Percentiles rank a stretch among this genome's conserved stretches.
Conservation (phyloP, 2,113 vertebrate species). For the Sigmodon hispidus region DNA sequence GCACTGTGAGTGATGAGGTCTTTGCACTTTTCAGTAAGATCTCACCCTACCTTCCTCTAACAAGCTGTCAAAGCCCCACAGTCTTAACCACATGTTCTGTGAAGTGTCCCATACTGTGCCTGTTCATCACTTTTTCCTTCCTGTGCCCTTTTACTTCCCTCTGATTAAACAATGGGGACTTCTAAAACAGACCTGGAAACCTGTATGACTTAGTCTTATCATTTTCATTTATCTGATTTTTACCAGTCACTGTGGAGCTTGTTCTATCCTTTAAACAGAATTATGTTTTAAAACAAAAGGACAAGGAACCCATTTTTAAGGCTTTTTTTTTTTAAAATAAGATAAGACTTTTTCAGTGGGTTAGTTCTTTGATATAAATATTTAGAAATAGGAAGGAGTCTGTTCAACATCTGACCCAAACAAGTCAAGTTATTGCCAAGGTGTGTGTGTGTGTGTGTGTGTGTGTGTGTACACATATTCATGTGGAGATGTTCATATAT, state of each 20-base stretch:
- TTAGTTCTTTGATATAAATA: conserved; percentile 45
- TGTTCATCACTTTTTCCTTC: not conserved
- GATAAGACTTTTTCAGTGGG: not conserved
- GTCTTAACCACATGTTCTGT: not conserved
- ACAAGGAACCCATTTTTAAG: not conserved
- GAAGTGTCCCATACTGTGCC: not conserved
- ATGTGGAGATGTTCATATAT: not conserved
- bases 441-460: not conserved
- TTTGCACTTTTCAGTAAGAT: not conserved
- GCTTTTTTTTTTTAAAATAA: conserved; percentile 14
- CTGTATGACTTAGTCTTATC: not conserved
- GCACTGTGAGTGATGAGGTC: not conserved
- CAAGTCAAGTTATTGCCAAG: not conserved
- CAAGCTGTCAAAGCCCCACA: not conserved
- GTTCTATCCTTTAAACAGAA: not conserved
- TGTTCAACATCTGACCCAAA: not conserved
- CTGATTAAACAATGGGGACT: not conserved
- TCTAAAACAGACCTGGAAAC: not conserved
- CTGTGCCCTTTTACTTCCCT: not conserved
- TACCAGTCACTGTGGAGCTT: conserved; percentile 8
- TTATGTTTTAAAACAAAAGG: not conserved
- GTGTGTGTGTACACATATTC: not conserved
- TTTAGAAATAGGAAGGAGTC: not conserved
- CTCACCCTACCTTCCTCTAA: not conserved
- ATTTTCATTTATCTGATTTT: not conserved